Conservation (phyloP, 1,140 invertebrate species). For the Drosophila burlai region DNA sequence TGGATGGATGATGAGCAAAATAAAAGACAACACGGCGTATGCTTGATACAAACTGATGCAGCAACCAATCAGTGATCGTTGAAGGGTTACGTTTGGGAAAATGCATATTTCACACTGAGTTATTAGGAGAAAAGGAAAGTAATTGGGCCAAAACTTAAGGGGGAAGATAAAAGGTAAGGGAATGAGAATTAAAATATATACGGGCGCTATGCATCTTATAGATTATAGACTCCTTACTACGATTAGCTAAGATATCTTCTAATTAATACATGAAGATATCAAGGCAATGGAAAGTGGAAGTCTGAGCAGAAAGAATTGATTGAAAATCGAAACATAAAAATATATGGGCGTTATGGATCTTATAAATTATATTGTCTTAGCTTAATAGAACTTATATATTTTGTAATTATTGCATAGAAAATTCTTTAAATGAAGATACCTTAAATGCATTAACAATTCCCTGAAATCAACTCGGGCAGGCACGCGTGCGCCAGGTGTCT, state of each 20-base stretch:
- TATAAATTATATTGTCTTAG: background rate
- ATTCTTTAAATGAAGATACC: background rate
- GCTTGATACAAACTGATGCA: conserved; percentile 39
- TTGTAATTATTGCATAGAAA: background rate
- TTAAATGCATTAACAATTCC: background rate
- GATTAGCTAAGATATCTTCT: background rate
- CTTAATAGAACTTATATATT: background rate
- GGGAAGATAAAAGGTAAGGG: background rate
- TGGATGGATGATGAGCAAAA: conserved; percentile 15
- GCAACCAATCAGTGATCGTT: conserved; percentile 34
- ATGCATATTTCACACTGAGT: background rate
- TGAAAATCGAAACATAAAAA: too few species aligned
- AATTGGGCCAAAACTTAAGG: background rate
- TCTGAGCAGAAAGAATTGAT: background rate
- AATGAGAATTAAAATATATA: background rate
- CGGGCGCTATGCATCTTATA: background rate
- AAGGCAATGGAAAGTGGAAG: background rate
- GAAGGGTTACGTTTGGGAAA: background rate
- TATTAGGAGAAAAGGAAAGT: conserved; percentile 4
- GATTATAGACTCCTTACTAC: background rate
- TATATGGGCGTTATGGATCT: background rate
- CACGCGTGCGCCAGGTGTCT: conserved; percentile 5
- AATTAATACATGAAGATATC: background rate
- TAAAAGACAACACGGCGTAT: conserved; percentile 54
- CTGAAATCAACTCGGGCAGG: background rate